These are phyloP conservation scores for Brachyopa scutellaris DNA, from an alignment of 2,888 invertebrate genomes.

Conservation along the genomic window DNA sequence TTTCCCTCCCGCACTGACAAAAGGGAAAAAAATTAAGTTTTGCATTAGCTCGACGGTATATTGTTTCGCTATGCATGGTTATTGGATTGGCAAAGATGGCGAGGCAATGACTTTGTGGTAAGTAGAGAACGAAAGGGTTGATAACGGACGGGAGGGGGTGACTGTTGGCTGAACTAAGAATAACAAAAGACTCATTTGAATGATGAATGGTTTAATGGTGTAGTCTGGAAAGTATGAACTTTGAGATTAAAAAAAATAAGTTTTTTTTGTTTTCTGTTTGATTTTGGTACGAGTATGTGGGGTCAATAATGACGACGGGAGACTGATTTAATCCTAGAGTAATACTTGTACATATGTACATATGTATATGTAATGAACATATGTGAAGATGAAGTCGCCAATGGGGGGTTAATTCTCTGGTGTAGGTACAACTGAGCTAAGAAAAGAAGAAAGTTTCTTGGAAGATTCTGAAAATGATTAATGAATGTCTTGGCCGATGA, in stretches of 20 bases:
- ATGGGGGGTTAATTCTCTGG: neutral
- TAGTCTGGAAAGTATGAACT: conserved; percentile 49
- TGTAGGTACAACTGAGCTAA: neutral
- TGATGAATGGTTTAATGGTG: conserved; percentile 71
- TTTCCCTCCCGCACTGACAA: neutral
- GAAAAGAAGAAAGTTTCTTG: neutral
- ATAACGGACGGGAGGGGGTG: neutral
- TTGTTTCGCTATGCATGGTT: conserved; percentile 67
- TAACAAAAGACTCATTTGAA: conserved; percentile 56
- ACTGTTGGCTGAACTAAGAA: conserved; percentile 14
- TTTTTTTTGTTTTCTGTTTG: conserved; percentile 34
- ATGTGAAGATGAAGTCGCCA: neutral
- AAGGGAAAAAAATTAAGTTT: conserved; percentile 47
- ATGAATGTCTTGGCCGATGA: conserved; percentile 24
- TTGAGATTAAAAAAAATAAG: conserved; percentile 14
- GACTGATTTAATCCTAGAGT: conserved; percentile 39
- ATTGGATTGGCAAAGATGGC: conserved; percentile 63
- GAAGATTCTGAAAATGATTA: conserved; percentile 41
- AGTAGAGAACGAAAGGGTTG: conserved; percentile 40
- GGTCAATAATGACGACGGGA: conserved; percentile 45
- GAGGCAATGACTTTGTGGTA: conserved; percentile 64
- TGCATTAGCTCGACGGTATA: conserved; percentile 60
- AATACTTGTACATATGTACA: neutral
- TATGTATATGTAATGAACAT: no score
- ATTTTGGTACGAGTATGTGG: neutral